Base-by-base conservation (phyloP, 30 jellyfish, hydroid and myxozoan genomes). In the Cassiopea xamachana region DNA sequence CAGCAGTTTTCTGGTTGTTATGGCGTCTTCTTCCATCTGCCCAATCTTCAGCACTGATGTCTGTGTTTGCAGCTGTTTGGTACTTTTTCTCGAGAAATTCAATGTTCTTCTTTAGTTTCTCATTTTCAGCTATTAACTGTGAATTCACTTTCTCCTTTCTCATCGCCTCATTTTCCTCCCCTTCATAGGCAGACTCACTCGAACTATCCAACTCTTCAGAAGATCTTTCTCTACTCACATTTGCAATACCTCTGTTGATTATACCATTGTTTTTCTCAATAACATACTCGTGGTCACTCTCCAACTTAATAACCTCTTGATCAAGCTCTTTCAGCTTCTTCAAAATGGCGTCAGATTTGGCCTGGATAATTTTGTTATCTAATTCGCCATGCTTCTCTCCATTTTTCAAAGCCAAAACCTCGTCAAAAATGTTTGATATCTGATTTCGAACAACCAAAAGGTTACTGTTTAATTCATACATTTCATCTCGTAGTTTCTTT, bases 401-500 rank as follows among this genome's bases (percentile, higher is more conserved):
- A 49, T 77, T 17, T 73, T 91, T 95, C 71, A 96, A 60, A 39
- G 49, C 75, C 82, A 84, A 68, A 5, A 96, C 82, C 46, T 96
- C 98, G 18, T 85, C 94, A 46, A 70, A 51, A 55, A 78, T 73
- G 39, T 67, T 60, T 16, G 90, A 49, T 45, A 92, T 83, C 46
- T 83, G 89, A 48, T 71, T 79, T 60, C 82, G 78, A 18, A 92
- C 88, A 48, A 71, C 79, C 13, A 75, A 79, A n/a, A 92, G 85
- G 58, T 89, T 98, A 13, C 48, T 74, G 49, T 85, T 73, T 60
- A 96, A 60, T 51, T 90, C 98, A 39, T 77, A 89, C 80, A 92
- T 94, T 60, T 96, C 99, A 47, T 92, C 97, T 48, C 99, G 98
- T n/a, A 96, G 82, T 61, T 79, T 81, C 79, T 92, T 96, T 49